These are phyloP conservation scores for Caenorhabditis panamensis DNA, from an alignment of 2,888 invertebrate genomes.

Conservation along the genomic window DNA sequence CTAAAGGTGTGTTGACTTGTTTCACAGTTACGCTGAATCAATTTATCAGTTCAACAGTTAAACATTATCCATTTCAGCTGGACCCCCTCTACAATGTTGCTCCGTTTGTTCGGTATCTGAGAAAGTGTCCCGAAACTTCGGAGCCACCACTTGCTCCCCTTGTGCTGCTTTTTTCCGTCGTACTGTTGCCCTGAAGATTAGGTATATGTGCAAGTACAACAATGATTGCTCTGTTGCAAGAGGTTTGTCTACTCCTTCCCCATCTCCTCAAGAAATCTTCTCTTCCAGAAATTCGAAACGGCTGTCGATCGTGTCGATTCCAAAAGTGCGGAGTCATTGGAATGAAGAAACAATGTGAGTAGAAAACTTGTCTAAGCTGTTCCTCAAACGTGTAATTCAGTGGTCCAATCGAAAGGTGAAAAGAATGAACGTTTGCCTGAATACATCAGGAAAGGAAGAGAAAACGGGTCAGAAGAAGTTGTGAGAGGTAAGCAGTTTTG, in stretches of 20 bases:
- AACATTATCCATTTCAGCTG: not conserved
- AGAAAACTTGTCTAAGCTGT: too few species aligned
- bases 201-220: not conserved
- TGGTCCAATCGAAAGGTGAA: not conserved
- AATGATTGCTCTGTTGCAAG: not conserved
- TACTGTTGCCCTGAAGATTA: not conserved
- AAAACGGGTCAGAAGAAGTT: not conserved
- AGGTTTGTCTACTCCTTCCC: not conserved
- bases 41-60: not conserved
- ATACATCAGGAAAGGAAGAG: constrained; percentile 4
- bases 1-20: not conserved
- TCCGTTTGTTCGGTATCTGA: not conserved
- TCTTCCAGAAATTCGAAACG: not conserved
- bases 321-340: not conserved
- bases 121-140: not conserved
- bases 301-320: not conserved
- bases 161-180: not conserved
- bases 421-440: not conserved
- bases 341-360: constrained; percentile 4
- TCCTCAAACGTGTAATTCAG: not conserved
- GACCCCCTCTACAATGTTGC: not conserved
- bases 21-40: not conserved
- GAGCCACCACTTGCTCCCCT: constrained; percentile 2
- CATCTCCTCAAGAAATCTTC: not conserved
- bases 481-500: not conserved